A percentile compares a stretch with the other conserved stretches of the same genome.
Evolutionary conservation across 92 coral and sea anemone genomes (phyloP).

Genomic region (Actinostola sp.): DNA sequence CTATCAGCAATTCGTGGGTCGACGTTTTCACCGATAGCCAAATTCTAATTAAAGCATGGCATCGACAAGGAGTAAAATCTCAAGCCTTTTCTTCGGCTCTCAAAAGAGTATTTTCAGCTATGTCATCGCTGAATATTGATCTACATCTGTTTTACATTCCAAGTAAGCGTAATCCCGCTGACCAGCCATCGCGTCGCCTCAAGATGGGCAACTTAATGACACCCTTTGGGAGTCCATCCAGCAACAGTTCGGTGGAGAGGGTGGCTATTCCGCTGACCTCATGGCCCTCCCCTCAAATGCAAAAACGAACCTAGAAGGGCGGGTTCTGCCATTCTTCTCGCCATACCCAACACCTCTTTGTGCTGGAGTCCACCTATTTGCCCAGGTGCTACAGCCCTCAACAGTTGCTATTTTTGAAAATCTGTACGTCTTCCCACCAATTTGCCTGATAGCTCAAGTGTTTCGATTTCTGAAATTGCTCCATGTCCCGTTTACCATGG

Average conservation of each 20-base stretch:
- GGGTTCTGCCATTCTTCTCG: constrained; percentile 55
- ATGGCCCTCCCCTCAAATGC: constrained; percentile 59
- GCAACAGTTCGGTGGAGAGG: constrained; percentile 24
- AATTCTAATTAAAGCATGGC: constrained; percentile 46
- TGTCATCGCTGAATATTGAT: constrained; percentile 15
- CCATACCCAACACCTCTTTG: constrained; percentile 15
- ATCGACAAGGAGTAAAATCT: constrained; percentile 32
- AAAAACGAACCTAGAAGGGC: constrained; percentile 41
- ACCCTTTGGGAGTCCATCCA: constrained; percentile 31
- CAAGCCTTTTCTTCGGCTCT: constrained; percentile 14
- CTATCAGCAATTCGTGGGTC: constrained; percentile 38
- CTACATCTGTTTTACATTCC: constrained; percentile 36
- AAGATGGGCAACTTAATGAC: constrained; percentile 8
- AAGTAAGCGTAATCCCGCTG: constrained; percentile 39
- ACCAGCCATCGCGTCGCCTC: constrained; percentile 40
- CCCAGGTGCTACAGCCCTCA: constrained; percentile 19
- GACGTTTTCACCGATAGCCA: constrained; percentile 46
- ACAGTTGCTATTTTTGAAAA: constrained; percentile 32
- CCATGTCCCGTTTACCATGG: constrained; percentile 21
- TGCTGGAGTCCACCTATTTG: constrained; percentile 48
- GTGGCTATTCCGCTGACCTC: constrained; percentile 53
- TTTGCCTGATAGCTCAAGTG: constrained; percentile 35
- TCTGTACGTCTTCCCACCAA: constrained; percentile 45
- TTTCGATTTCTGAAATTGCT: constrained; percentile 29
- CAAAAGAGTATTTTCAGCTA: constrained; percentile 27